Conservation (phyloP, 2,113 vertebrate species). For the Chaetops frenatus region DNA sequence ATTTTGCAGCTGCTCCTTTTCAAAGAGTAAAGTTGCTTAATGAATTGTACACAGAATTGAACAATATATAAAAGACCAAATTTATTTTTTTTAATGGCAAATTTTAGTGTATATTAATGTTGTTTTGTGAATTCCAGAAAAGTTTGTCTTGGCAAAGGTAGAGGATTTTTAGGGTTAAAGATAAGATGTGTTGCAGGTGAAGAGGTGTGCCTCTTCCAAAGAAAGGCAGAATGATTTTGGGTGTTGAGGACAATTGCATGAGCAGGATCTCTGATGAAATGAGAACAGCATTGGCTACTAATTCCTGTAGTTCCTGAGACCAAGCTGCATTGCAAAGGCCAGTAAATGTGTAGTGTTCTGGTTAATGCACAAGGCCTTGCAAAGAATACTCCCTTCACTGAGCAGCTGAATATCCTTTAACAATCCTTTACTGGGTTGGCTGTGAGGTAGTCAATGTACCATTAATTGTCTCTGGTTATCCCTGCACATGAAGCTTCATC, state of each 20-base stretch:
- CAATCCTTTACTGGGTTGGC: neutral
- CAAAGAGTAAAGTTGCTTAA: neutral
- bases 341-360: neutral
- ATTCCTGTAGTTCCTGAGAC: fast-evolving
- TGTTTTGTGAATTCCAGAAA: neutral
- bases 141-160: neutral
- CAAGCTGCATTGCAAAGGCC: neutral
- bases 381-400: neutral
- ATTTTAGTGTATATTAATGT: neutral
- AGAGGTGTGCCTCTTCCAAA: neutral
- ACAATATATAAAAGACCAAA: neutral
- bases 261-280: neutral
- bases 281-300: neutral
- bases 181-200: neutral
- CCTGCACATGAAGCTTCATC: neutral
- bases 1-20: neutral
- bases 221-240: neutral
- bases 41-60: neutral
- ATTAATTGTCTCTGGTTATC: neutral
- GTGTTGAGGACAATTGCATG: neutral
- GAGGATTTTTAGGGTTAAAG: neutral
- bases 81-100: neutral
- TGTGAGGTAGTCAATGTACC: neutral
- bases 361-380: neutral
- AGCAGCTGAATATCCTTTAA: neutral